These are phyloP conservation scores for Sylvilagus floridanus DNA, from an alignment of 2,797 vertebrate species.

Conservation along the genomic window DNA sequence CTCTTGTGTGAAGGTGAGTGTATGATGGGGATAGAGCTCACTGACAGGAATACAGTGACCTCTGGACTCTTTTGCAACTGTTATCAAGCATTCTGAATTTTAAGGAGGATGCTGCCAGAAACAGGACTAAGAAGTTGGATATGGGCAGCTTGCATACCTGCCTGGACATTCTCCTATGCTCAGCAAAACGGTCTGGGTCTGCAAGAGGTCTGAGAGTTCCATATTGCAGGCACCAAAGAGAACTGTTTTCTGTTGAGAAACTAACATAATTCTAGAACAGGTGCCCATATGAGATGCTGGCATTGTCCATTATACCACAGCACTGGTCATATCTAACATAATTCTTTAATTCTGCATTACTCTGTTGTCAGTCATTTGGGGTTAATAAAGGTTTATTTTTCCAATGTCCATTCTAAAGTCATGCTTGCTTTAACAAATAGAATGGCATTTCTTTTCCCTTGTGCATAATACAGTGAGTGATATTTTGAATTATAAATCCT, in stretches of 20 bases:
- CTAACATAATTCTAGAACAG: neutral
- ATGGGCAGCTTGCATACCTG: neutral
- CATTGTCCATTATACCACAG: too few species aligned
- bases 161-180: neutral
- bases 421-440: neutral
- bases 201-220: neutral
- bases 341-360: neutral
- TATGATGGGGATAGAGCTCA: neutral
- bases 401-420: neutral
- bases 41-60: accelerated
- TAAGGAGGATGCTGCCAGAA: neutral
- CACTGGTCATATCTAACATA: neutral
- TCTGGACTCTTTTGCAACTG: neutral
- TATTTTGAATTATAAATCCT: neutral
- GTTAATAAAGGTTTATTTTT: neutral
- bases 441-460: neutral
- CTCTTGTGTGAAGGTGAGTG: neutral
- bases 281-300: too few species aligned
- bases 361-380: neutral
- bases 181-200: neutral
- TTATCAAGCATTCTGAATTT: neutral
- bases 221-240: neutral
- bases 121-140: neutral
- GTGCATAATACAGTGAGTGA: neutral
- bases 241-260: neutral